phyloP scores from a whole-genome alignment of 2,113 vertebrate genomes.

The Apaloderma vittatum region DNA sequence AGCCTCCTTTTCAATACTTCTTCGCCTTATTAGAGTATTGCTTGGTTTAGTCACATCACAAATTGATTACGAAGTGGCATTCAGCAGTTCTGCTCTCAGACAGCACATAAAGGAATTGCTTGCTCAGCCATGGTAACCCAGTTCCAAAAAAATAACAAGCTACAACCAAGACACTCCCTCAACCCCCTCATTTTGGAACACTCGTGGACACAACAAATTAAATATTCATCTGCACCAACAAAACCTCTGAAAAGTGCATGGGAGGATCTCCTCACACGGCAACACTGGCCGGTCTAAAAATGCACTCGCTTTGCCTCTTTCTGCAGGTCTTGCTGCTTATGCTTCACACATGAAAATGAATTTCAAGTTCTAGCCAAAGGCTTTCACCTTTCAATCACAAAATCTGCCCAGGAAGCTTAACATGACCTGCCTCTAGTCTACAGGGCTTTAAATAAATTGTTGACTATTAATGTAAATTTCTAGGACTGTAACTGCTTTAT shows the following conservation, averaged over 20 bases:
- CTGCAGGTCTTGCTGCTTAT: neutral
- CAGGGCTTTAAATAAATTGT: neutral
- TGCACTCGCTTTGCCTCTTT: neutral
- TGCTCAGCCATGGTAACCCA: neutral
- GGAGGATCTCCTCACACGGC: neutral
- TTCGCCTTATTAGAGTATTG: neutral
- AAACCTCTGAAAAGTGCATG: neutral
- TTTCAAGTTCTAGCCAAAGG: neutral
- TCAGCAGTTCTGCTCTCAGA: neutral
- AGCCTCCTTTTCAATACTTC: accelerated
- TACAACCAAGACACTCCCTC: accelerated
- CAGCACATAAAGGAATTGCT: neutral
- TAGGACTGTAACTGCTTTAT: neutral
- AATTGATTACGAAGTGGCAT: neutral
- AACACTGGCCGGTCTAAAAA: neutral
- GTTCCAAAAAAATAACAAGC: neutral
- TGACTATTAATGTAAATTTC: neutral
- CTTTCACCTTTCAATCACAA: neutral
- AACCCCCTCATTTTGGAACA: neutral
- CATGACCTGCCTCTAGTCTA: neutral
- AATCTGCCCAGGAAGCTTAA: neutral
- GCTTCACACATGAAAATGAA: neutral
- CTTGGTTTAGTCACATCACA: neutral
- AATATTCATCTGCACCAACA: neutral
- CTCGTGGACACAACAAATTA: neutral